Conservation (phyloP, 2,888 invertebrate genomes). For the Ophraella communa region DNA sequence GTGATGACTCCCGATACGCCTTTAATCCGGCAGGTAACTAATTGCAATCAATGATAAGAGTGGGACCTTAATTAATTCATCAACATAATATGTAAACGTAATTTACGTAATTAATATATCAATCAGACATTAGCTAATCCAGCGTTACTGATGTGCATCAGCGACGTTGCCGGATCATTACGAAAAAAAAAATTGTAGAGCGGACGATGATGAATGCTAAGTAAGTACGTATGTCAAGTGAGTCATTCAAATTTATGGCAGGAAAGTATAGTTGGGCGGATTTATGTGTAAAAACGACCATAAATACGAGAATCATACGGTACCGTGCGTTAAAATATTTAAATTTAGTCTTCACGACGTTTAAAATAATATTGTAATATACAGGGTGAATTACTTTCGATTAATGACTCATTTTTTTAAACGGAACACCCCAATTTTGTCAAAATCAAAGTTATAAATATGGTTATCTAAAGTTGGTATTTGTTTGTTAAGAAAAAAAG, state of each 20-base stretch:
- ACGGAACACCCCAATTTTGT: too few relatives aligned
- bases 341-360: neutral
- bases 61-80: constrained; percentile 54
- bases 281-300: neutral
- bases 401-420: neutral
- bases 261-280: neutral
- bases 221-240: neutral
- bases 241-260: neutral
- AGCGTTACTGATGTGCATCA: constrained; percentile 28
- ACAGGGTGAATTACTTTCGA: too few relatives aligned
- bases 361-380: neutral
- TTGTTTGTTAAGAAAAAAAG: too few relatives aligned
- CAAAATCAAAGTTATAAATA: too few relatives aligned
- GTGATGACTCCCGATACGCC: constrained; percentile 42
- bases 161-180: constrained; percentile 28
- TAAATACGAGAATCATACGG: neutral
- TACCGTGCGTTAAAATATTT: neutral
- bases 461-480: too few relatives aligned
- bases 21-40: constrained; percentile 52
- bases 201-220: constrained; percentile 1
- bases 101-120: constrained; percentile 56
- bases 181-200: neutral
- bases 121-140: constrained; percentile 52
- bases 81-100: constrained; percentile 41
- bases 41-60: constrained; percentile 53